Percentiles rank a stretch among this genome's conserved stretches.
phyloP scores from a whole-genome alignment of 2,888 invertebrate genomes.

The Limnephilus auricula region DNA sequence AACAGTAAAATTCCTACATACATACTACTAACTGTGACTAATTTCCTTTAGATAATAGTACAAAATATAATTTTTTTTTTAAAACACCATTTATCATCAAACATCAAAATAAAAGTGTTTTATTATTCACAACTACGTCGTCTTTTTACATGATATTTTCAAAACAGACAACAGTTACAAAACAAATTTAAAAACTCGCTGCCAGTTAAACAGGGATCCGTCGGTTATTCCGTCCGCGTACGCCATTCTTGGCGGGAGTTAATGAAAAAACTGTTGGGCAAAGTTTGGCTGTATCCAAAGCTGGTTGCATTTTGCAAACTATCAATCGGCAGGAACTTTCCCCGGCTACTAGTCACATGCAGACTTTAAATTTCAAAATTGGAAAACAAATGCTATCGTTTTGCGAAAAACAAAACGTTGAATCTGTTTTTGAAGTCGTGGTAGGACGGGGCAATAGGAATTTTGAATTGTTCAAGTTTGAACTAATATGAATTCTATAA shows the following conservation, averaged over 20 bases:
- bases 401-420: not conserved
- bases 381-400: conserved; percentile 17
- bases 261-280: conserved; percentile 58
- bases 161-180: not conserved
- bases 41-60: too few species aligned
- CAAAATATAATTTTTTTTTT: too few species aligned
- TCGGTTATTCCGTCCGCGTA: conserved; percentile 50
- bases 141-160: not conserved
- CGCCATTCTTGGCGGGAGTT: conserved; percentile 51
- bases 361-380: conserved; percentile 31
- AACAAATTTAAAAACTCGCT: conserved; percentile 3
- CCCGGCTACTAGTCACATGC: conserved; percentile 48
- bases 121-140: not conserved
- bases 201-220: conserved; percentile 39
- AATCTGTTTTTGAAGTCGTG: not conserved
- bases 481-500: not conserved
- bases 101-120: not conserved
- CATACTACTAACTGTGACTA: too few species aligned
- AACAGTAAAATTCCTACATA: too few species aligned
- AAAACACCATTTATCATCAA: not conserved
- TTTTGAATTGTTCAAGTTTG: not conserved
- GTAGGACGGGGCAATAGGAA: not conserved
- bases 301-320: conserved; percentile 57
- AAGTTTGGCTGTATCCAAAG: conserved; percentile 39
- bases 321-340: conserved; percentile 60